Evolutionary conservation across 2,888 invertebrate genomes (phyloP).

Genomic region (Pterostichus madidus): DNA sequence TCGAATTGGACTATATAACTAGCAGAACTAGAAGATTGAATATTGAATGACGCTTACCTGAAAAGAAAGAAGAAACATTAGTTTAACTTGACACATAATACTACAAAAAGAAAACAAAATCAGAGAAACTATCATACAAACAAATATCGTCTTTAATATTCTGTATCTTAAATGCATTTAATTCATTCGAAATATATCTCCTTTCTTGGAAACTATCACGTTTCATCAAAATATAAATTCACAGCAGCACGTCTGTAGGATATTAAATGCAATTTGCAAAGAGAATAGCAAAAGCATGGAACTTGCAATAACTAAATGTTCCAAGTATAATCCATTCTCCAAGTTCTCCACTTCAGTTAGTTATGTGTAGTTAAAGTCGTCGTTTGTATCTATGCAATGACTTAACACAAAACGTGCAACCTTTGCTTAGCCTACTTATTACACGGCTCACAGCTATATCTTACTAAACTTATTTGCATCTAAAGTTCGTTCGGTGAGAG

Average conservation of each 20-base stretch:
- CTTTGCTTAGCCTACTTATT: neutral
- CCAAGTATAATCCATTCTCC: neutral
- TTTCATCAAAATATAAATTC: neutral
- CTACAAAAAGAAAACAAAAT: neutral
- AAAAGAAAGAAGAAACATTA: slow-evolving; percentile 22
- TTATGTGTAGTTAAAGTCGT: neutral
- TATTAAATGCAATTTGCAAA: no score
- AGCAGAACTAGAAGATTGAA: no score
- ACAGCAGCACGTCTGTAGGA: neutral
- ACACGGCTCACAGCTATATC: neutral
- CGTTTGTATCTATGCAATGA: neutral
- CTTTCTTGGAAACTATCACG: neutral
- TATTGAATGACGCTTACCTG: neutral
- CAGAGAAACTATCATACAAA: neutral
- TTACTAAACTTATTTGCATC: neutral
- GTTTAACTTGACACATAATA: neutral
- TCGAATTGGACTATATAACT: no score
- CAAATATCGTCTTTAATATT: slow-evolving; percentile 1
- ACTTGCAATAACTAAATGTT: neutral
- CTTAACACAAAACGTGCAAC: neutral
- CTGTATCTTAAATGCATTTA: neutral
- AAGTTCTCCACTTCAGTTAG: neutral
- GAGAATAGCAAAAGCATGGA: neutral
- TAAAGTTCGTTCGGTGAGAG: no score
- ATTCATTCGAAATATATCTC: neutral